Evolutionary conservation across 2,113 vertebrate genomes (phyloP).

Genomic region (Colossoma macropomum): DNA sequence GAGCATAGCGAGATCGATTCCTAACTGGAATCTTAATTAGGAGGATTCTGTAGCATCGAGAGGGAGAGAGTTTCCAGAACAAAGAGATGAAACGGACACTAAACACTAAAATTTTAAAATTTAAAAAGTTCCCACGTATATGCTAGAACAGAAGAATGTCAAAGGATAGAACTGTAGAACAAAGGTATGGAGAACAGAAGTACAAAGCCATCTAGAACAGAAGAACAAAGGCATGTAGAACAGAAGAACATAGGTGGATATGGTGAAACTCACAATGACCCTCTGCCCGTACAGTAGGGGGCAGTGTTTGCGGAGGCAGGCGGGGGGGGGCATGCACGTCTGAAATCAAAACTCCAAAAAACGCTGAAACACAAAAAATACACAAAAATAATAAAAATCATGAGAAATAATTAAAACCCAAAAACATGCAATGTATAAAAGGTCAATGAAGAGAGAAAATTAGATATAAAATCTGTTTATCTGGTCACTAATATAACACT

Average conservation of each 20-base stretch:
- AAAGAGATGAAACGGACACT: too few species aligned
- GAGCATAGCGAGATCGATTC: background rate
- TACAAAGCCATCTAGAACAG: too few species aligned
- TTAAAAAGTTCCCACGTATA: too few species aligned
- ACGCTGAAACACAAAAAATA: conserved; percentile 85
- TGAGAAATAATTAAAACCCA: background rate
- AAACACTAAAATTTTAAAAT: too few species aligned
- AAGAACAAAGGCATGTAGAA: background rate
- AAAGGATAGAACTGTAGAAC: too few species aligned
- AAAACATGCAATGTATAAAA: conserved; percentile 39
- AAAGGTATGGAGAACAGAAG: too few species aligned
- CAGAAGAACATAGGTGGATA: background rate
- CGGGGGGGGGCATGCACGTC: conserved; percentile 82
- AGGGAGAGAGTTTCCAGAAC: too few species aligned
- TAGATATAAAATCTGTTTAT: too few species aligned
- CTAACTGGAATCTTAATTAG: too few species aligned
- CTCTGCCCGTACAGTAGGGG: conserved; percentile 72
- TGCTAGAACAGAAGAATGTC: too few species aligned
- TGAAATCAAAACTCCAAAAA: conserved; percentile 86
- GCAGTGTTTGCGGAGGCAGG: conserved; percentile 73
- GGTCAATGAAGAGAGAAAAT: background rate
- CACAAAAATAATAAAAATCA: conserved; percentile 37
- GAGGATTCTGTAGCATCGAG: too few species aligned
- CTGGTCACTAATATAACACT: too few species aligned
- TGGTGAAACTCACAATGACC: conserved; percentile 82